Evolutionary conservation across 2,888 invertebrate species (phyloP).

Genomic region (Trisateles emortualis): DNA sequence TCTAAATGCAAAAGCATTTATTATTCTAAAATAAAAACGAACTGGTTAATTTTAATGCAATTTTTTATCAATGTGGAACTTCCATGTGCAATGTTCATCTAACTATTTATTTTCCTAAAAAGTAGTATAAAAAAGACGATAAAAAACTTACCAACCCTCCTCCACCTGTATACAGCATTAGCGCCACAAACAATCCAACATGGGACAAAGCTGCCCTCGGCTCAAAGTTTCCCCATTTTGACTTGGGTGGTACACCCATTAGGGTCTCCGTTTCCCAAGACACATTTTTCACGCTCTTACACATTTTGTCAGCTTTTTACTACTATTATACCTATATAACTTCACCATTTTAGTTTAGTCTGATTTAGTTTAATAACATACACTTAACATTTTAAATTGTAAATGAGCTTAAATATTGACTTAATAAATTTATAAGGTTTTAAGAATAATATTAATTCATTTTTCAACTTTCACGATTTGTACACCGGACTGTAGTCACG

Average conservation of each 20-base stretch:
- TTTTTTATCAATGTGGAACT: no score
- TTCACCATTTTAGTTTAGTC: conserved; percentile 34
- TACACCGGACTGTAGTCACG: no score
- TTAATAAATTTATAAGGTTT: background rate
- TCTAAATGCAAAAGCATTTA: no score
- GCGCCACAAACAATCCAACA: conserved; percentile 90
- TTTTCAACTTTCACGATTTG: no score
- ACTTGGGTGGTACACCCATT: conserved; percentile 75
- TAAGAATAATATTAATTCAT: no score
- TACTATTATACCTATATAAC: conserved; percentile 40
- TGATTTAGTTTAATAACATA: conserved; percentile 12
- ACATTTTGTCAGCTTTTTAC: conserved; percentile 67
- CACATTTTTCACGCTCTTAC: conserved; percentile 76
- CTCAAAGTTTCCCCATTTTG: conserved; percentile 85
- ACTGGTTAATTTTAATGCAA: no score
- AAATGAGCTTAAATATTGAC: conserved; percentile 5
- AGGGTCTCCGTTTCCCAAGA: conserved; percentile 83
- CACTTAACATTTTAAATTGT: background rate
- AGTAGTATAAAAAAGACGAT: background rate
- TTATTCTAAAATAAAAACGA: no score
- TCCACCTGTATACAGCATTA: conserved; percentile 92
- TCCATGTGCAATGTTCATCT: no score
- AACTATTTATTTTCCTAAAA: background rate
- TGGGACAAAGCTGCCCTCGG: conserved; percentile 91
- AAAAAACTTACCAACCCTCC: conserved; percentile 91